These are phyloP conservation scores for Cacoxenus indagator DNA, from an alignment of 2,888 invertebrate genomes.

Conservation along the genomic window DNA sequence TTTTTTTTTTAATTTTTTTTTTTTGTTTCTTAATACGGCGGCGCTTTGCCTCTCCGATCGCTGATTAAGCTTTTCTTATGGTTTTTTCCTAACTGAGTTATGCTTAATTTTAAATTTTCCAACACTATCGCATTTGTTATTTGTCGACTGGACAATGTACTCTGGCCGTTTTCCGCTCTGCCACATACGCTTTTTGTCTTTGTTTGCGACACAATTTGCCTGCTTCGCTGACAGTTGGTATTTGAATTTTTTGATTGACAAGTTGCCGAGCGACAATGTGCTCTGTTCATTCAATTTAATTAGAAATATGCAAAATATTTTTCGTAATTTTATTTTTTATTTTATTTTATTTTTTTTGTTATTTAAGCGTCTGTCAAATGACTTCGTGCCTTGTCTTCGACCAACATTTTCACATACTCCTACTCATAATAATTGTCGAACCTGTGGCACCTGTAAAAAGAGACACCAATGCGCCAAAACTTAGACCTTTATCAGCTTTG, in stretches of 20 bases:
- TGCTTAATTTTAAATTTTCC: not conserved
- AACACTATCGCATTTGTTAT: too few relatives aligned
- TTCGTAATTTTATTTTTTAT: not conserved
- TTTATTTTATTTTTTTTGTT: not conserved
- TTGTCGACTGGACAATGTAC: not conserved
- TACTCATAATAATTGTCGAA: not conserved
- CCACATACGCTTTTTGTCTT: constrained; percentile 62
- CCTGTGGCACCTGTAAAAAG: constrained; percentile 4
- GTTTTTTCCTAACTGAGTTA: not conserved
- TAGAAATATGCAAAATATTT: constrained; percentile 17
- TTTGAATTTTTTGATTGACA: constrained; percentile 63
- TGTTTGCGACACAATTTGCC: constrained; percentile 48
- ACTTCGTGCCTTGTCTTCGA: not conserved
- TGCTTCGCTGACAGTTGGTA: constrained; percentile 55
- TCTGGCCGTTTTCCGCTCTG: constrained; percentile 26
- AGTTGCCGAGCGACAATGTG: constrained; percentile 26
- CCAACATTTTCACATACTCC: not conserved
- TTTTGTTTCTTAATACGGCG: not conserved
- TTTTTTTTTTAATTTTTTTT: not conserved
- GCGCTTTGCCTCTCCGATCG: not conserved
- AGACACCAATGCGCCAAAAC: not conserved
- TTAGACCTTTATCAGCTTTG: constrained; percentile 7
- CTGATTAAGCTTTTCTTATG: not conserved
- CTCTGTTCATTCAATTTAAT: not conserved
- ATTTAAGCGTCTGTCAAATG: not conserved